Percentiles rank a stretch among this genome's conserved stretches.
These are phyloP conservation scores for Sitta europaea DNA, from an alignment of 2,113 vertebrate species.

Conservation along the genomic window DNA sequence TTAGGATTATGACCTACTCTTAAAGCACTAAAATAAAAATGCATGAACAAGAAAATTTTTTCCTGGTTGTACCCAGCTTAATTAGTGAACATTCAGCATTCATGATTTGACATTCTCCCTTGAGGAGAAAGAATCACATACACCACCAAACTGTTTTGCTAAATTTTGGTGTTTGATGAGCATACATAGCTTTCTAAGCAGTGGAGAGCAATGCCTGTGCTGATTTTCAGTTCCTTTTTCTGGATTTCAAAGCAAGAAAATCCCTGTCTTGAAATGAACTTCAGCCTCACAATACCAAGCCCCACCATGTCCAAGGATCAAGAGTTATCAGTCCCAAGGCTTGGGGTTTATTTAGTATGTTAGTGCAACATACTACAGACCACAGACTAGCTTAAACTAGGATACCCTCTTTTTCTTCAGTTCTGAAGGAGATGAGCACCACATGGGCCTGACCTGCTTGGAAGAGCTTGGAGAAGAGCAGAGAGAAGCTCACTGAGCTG, in stretches of 20 bases:
- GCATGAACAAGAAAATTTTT: not conserved
- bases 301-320: not conserved
- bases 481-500: not conserved
- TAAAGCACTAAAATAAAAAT: not conserved
- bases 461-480: not conserved
- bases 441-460: not conserved
- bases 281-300: not conserved
- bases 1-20: not conserved
- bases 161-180: not conserved
- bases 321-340: not conserved
- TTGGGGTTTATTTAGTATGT: rapidly evolving
- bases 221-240: not conserved
- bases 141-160: not conserved
- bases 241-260: not conserved
- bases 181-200: not conserved
- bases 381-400: not conserved
- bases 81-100: not conserved
- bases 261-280: not conserved
- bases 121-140: not conserved
- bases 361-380: not conserved
- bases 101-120: not conserved
- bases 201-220: not conserved
- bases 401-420: not conserved
- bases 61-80: not conserved
- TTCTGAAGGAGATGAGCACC: not conserved